Base-by-base conservation (phyloP, 2,888 invertebrate species). In the Galeopsomyia nigrocyanea region DNA sequence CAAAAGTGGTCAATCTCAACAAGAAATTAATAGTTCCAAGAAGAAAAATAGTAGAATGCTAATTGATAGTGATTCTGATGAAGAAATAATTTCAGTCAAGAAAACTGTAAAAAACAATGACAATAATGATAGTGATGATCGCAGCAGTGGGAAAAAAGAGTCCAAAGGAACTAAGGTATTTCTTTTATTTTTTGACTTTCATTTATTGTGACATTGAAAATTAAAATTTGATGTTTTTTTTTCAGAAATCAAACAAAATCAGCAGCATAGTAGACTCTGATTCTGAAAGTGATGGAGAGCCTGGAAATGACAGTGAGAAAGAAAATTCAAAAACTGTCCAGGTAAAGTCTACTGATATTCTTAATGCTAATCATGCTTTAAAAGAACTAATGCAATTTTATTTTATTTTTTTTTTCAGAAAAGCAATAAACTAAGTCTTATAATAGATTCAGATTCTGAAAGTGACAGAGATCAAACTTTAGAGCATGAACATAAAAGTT, bases 371-470 rank as follows among this genome's bases (percentile, higher is more conserved):
- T 39, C 39, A 10, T 26, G 6, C 13, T 1, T 39, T 31, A 31
- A 14, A 13, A 14, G 53, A 66, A 57, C 19, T 50, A 19, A 26
- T 26, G 58, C 17, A 14, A 50, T 49, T 57, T 31, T 49, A 61
- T 14, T 39, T 19, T 50, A 26, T 55, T 50, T 65, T 58, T 22
- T 22, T 26, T 62, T 76, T 57, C 66, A 79, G 78, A 79, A 77
- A 71, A 75, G 75, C 16, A 77, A 71, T 9, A 76, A 75, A 61
- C 49, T 79, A 3, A 79, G 72, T 53, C 67, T 56, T 13, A 49
- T 82, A 56, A 67, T 82, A 14, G 81, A 82, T 74, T 77, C 80
- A 50, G 82, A 82, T 61, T 80, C 81, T 6, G 81, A 80, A 51
- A 78, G 76, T 17, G 79, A 21, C n/a, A 68, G 50, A 49, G 56